Evolutionary conservation across 2,888 invertebrate species (phyloP).

Genomic region (Metallyticus violacea): DNA sequence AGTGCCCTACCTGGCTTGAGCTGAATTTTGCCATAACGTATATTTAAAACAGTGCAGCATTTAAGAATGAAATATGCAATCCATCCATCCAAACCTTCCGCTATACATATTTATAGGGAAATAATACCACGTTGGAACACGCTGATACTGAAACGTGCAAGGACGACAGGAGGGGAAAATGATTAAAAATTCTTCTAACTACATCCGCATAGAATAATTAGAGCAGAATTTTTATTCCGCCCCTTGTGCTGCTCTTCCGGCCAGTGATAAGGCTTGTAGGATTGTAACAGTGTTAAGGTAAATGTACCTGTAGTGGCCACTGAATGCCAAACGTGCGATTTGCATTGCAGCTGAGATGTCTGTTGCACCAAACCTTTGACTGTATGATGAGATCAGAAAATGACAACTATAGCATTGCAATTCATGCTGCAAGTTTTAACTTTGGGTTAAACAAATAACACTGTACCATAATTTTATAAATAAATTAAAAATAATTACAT

Average conservation of each 20-base stretch:
- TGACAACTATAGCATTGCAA: too few species aligned
- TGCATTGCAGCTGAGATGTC: too few species aligned
- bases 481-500: too few species aligned
- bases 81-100: not conserved
- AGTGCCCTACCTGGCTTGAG: not conserved
- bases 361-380: too few species aligned
- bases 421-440: too few species aligned
- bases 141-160: not conserved
- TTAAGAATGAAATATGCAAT: constrained; percentile 21
- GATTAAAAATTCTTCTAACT: not conserved
- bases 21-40: not conserved
- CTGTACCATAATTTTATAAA: too few species aligned
- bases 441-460: too few species aligned
- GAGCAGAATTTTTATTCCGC: not conserved
- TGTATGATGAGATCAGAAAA: too few species aligned
- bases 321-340: too few species aligned
- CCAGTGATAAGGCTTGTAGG: not conserved
- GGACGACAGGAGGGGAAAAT: not conserved
- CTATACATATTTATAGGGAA: constrained; percentile 18
- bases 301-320: not conserved
- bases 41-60: constrained; percentile 14
- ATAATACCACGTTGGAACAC: constrained; percentile 5
- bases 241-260: not conserved
- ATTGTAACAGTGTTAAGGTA: not conserved
- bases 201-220: constrained; percentile 15